These are phyloP conservation scores for Noturus placidus DNA, from an alignment of 2,113 vertebrate genomes.

Conservation along the genomic window DNA sequence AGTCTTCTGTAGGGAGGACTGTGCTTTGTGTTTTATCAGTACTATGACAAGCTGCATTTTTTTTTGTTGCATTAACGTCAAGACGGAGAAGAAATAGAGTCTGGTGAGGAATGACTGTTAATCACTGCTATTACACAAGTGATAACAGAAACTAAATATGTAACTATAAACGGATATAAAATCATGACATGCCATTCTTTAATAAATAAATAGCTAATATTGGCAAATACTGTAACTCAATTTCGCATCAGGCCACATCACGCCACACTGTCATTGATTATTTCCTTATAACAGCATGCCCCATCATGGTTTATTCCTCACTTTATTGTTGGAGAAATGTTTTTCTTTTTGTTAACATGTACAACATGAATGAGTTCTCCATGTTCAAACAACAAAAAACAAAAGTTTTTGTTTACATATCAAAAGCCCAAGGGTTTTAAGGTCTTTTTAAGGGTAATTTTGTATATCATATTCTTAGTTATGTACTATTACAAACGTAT, in stretches of 20 bases:
- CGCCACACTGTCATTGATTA: neutral
- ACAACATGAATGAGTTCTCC: neutral
- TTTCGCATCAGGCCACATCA: neutral
- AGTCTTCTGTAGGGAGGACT: neutral
- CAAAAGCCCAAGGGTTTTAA: too few species aligned
- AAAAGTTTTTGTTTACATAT: neutral
- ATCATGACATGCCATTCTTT: neutral
- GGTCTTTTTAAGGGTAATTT: neutral
- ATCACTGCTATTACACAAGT: neutral
- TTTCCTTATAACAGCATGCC: neutral
- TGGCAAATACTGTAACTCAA: neutral
- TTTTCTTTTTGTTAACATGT: neutral
- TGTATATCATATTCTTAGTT: neutral
- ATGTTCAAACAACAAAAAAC: neutral
- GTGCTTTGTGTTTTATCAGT: neutral
- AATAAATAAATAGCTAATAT: neutral
- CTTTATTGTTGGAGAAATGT: neutral
- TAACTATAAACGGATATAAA: neutral
- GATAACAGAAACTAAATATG: neutral
- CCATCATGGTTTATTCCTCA: neutral
- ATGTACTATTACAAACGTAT: too few species aligned
- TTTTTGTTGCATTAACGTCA: neutral
- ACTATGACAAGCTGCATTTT: neutral
- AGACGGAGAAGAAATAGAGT: neutral
- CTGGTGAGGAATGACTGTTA: neutral